A percentile compares a stretch with the other conserved stretches of the same genome.
These are phyloP conservation scores for Drosophila parabipectinata DNA, from an alignment of 1,140 invertebrate species.

Conservation along the genomic window DNA sequence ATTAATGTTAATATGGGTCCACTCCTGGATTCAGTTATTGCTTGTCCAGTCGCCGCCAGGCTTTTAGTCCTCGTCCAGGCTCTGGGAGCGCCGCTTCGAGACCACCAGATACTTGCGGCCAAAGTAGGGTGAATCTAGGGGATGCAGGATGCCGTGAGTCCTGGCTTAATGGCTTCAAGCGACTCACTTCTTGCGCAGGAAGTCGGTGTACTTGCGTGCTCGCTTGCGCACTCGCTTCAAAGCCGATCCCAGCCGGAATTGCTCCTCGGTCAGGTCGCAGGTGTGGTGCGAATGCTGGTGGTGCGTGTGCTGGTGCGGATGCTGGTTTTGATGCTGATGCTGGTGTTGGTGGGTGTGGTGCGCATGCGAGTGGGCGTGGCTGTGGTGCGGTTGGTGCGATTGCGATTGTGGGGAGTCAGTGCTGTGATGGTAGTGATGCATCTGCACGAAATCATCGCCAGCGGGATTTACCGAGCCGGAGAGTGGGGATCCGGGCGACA, in stretches of 20 bases:
- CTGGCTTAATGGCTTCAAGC: background rate
- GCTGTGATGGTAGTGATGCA: conserved; percentile 67
- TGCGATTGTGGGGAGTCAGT: conserved; percentile 40
- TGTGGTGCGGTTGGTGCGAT: conserved; percentile 56
- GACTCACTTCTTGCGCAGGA: conserved; percentile 79
- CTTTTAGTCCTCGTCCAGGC: conserved; percentile 74
- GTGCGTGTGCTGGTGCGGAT: conserved; percentile 26
- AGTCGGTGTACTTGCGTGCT: conserved; percentile 82
- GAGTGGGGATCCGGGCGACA: conserved; percentile 68
- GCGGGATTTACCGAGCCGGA: conserved; percentile 70
- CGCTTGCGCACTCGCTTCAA: conserved; percentile 81
- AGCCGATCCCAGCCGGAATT: conserved; percentile 76
- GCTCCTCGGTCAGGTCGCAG: conserved; percentile 54
- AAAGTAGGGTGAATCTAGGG: conserved; percentile 80
- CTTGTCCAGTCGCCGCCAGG: conserved; percentile 49
- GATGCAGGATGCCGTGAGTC: conserved; percentile 29
- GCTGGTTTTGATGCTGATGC: conserved; percentile 23
- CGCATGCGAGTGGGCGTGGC: conserved; percentile 28
- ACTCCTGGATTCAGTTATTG: conserved; percentile 56
- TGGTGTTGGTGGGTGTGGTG: conserved; percentile 42
- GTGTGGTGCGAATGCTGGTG: conserved; percentile 24
- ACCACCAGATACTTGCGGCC: conserved; percentile 79
- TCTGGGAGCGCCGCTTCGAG: conserved; percentile 70
- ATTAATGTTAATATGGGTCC: conserved; percentile 43
- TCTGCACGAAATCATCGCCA: conserved; percentile 62